Base-by-base conservation (phyloP, 2,113 vertebrate species). In the Calonectris borealis region DNA sequence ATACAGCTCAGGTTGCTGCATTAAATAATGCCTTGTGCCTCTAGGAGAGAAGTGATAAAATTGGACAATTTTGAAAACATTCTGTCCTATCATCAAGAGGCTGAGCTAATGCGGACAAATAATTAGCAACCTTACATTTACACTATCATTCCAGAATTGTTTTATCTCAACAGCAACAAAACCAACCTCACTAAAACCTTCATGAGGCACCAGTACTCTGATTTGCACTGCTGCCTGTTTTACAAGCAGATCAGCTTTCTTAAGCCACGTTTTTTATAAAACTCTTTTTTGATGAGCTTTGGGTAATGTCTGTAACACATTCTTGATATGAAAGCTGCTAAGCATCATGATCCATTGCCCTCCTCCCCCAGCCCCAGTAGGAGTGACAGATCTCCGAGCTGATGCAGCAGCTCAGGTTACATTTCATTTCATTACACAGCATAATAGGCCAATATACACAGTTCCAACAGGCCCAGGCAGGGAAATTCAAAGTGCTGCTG, bases 401-500 rank as follows among this genome's bases (percentile, higher is more conserved):
- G 65, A 94, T 72, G 57, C 65, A 54, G 58, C 73, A 22, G 17
- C 82, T 68, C 7, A 0, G 22, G 40, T 86, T 84, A 78, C 64
- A 60, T 77, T 65, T 54, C 7, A 1, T 82, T 94, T 92, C 65
- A 34, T 89, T 79, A 87, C 65, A 16, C 73, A 42, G 44, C 8
- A 7, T 42, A 79, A 72, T 4, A 40, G 38, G 65, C 88, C 72
- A 78, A 84, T 8, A 72, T 20, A 52, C 80, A 65, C 60, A 55
- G 70, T 44, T 82, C 25, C 6, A 76, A 69, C 46, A 62, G 42
- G 40, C 77, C 13, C 3, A 1, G 44, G 51, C 83, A 88, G 92
- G 80, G 52, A 94, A 91, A 94, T 24, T 81, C 86, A 83, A 75
- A 91, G 49, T 62, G 44, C 79, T 93, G 86, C 64, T 79, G 68